phyloP scores from a whole-genome alignment of 2,888 invertebrate genomes.

The Selenia dentaria region DNA sequence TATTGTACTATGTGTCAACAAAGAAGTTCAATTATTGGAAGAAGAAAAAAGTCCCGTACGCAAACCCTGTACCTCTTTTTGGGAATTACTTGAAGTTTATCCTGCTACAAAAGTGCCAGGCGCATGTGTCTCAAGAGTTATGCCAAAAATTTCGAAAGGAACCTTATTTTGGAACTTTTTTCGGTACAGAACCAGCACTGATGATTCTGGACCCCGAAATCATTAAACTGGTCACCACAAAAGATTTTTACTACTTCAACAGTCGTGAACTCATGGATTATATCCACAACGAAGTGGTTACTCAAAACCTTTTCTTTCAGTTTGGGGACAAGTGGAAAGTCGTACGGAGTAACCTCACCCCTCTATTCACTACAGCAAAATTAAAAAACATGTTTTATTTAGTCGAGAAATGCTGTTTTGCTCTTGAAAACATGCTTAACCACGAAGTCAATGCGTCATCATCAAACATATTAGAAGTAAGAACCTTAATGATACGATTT shows the following conservation, averaged over 20 bases:
- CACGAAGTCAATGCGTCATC: conserved; percentile 8
- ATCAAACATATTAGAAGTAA: conserved; percentile 23
- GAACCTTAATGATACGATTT: conserved; percentile 32
- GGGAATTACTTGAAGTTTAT: conserved; percentile 31
- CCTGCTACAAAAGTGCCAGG: conserved; percentile 17
- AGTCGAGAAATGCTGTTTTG: conserved; percentile 32
- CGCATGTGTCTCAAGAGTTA: conserved; percentile 11
- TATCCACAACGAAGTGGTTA: conserved; percentile 30
- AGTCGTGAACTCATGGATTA: conserved; percentile 34
- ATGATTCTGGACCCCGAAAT: conserved; percentile 37
- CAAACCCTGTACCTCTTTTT: conserved; percentile 26
- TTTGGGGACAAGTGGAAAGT: conserved; percentile 39
- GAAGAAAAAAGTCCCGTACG: conserved; percentile 22
- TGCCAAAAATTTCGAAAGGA: conserved; percentile 11
- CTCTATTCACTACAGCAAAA: conserved; percentile 38
- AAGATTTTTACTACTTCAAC: conserved; percentile 40
- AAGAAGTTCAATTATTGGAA: conserved; percentile 26
- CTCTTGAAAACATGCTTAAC: conserved; percentile 30
- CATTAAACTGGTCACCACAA: conserved; percentile 36
- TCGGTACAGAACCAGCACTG: conserved; percentile 31
- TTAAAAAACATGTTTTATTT: conserved; percentile 42
- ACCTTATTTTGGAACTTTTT: conserved; percentile 23
- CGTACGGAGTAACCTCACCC: conserved; percentile 35
- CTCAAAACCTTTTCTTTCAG: conserved; percentile 35
- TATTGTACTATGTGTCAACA: conserved; percentile 16